Conservation (phyloP, 2,888 invertebrate species). For the Myopa testacea region DNA sequence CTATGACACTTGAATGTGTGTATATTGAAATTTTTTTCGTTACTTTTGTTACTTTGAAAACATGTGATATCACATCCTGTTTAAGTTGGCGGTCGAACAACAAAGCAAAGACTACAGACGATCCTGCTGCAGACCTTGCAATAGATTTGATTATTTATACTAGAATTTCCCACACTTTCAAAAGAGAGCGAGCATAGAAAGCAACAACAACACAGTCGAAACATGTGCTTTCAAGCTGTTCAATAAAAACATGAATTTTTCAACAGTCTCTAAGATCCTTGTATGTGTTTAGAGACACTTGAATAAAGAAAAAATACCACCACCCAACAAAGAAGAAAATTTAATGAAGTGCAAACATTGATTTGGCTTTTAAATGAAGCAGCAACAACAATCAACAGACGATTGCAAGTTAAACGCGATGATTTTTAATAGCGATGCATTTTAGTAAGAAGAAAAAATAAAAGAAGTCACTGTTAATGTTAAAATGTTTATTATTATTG, state of each 20-base stretch:
- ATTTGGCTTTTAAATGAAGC: no score
- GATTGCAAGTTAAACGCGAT: no score
- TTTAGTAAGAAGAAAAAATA: no score
- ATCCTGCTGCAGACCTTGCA: not conserved
- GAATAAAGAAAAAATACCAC: not conserved
- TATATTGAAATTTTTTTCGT: not conserved
- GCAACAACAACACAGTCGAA: not conserved
- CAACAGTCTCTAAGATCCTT: not conserved
- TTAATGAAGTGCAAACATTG: no score
- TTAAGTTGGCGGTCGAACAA: not conserved
- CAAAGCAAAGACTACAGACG: slow-evolving; percentile 6
- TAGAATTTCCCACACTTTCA: slow-evolving; percentile 25
- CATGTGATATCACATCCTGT: slow-evolving; percentile 31
- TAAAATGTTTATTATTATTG: no score
- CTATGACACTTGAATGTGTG: slow-evolving; percentile 20
- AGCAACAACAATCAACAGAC: no score
- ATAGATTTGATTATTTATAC: slow-evolving; percentile 13
- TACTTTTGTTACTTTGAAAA: not conserved
- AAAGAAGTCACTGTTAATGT: no score
- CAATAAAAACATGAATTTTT: slow-evolving; percentile 22
- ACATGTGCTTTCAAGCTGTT: slow-evolving; percentile 44
- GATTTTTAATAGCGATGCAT: no score
- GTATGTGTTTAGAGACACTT: not conserved
- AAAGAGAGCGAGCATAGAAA: not conserved
- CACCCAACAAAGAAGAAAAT: not conserved